Conservation (phyloP, 2,113 vertebrate species). For the Eurystomus gularis region DNA sequence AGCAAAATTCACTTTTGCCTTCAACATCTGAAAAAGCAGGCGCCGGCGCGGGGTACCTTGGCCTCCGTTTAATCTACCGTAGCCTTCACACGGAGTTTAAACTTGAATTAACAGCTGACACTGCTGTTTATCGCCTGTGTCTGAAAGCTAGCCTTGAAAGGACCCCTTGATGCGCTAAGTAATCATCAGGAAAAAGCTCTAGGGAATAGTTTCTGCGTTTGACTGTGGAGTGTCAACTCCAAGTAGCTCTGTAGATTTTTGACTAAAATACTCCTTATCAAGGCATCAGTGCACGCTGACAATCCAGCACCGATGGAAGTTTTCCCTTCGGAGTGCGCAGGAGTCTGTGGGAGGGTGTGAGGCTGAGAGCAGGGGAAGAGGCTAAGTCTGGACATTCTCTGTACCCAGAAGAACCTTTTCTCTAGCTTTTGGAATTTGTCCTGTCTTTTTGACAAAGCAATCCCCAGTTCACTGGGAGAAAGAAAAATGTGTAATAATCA, state of each 20-base stretch:
- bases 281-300: background rate
- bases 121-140: background rate
- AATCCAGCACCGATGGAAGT: accelerated
- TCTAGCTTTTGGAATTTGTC: background rate
- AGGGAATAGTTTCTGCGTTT: background rate
- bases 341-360: background rate
- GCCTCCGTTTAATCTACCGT: accelerated
- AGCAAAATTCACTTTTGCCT: background rate
- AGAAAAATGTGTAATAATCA: background rate
- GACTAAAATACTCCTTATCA: background rate
- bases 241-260: background rate
- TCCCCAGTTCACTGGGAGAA: background rate
- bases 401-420: background rate
- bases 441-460: background rate
- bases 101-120: background rate
- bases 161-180: background rate
- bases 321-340: background rate
- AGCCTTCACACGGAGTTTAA: background rate
- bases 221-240: background rate
- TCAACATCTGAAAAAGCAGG: background rate
- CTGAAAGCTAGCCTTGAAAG: background rate
- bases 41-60: background rate
- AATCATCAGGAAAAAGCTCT: background rate
- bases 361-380: background rate
- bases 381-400: background rate